Evolutionary conservation across 2,797 vertebrate genomes (phyloP), one percentile per base, ranked within the genome.

Genomic region (Syngnathus acus): DNA sequence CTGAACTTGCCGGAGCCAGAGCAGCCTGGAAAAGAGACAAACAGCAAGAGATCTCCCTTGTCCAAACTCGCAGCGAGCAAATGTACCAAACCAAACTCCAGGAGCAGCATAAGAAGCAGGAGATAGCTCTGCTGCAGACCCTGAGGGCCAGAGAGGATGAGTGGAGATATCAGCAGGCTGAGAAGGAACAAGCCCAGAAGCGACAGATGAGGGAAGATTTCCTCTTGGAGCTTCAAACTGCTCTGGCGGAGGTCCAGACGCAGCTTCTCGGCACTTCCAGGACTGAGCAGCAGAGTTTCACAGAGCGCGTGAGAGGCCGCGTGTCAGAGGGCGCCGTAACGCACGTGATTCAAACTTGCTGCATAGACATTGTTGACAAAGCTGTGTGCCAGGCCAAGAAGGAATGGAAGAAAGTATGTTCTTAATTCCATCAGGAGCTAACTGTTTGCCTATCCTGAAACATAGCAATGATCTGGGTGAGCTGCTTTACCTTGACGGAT

Each of bases 1-100:
- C 94, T 26, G 95, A 97, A 78, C 68, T 98, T 69, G 93, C 93
- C 0, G 94, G 88, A 75, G 94, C 94, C 1, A 87, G 83, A 76
- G 90, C 89, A 13, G 89, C 89, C 65, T 98, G 96, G 95, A 94
- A 88, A 84, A 87, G 91, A 82, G 93, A 96, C 73, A 95, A 95
- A 71, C 93, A 95, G 71, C 93, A 96, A 80, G 95, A 98, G 88
- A 88, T 95, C 45, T 80, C 87, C n/a, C 84, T 75, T 72, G 69
- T 95, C 60, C 92, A 91, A 77, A 79, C 80, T 19, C 91, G 91
- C 79, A 89, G 91, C 23, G 94, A 96, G 68, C 89, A 87, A 76
- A 89, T 91, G 63, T 90, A 91, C 72, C 82, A 91, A 14, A 75
- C 81, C 0, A 94, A 93, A 84, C 85, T 95, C 66, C 89, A 93